phyloP scores from a whole-genome alignment of 2,888 invertebrate species.

The Dicycla oo region DNA sequence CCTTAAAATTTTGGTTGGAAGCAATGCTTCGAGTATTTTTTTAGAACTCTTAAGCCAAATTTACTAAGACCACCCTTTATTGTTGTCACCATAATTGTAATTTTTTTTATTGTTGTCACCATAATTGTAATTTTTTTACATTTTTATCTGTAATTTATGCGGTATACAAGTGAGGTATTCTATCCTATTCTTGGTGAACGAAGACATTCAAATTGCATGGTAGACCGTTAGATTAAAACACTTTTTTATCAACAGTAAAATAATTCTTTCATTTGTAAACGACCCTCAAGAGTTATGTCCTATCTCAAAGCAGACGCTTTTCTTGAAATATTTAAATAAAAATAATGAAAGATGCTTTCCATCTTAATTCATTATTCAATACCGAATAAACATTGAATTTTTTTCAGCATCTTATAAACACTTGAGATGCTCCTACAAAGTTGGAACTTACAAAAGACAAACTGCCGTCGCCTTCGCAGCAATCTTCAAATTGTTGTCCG shows the following conservation, averaged over 20 bases:
- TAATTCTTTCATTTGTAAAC: neutral
- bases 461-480: conserved; percentile 7
- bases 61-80: neutral
- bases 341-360: neutral
- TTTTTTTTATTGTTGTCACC: neutral
- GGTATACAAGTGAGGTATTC: too few relatives aligned
- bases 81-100: neutral
- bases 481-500: conserved; percentile 20
- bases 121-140: neutral
- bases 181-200: neutral
- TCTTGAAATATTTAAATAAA: too few relatives aligned
- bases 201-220: neutral
- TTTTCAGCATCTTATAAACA: conserved; percentile 19
- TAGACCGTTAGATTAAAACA: neutral
- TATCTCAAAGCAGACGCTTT: neutral
- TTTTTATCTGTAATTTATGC: neutral
- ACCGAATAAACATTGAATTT: conserved; percentile 3
- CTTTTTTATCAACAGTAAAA: neutral
- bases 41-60: too few relatives aligned
- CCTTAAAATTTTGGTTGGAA: neutral
- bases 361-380: conserved; percentile 12
- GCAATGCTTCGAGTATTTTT: neutral
- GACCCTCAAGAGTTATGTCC: neutral
- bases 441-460: conserved; percentile 35
- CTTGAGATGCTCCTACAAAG: conserved; percentile 28